phyloP scores from a whole-genome alignment of 2,888 invertebrate genomes.

The Biston betularia region DNA sequence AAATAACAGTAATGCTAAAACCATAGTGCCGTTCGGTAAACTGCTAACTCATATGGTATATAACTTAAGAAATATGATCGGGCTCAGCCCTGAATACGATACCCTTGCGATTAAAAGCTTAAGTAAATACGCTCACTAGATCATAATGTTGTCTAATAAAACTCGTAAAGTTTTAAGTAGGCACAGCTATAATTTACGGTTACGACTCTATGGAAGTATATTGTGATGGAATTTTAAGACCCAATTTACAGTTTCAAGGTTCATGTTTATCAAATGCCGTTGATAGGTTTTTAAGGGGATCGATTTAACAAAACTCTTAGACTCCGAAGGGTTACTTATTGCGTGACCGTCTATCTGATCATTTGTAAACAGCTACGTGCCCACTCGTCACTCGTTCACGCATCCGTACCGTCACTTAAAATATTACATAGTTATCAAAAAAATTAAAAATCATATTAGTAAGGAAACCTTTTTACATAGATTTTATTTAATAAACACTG shows the following conservation, averaged over 20 bases:
- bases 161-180: constrained; percentile 43
- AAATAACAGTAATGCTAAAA: constrained; percentile 36
- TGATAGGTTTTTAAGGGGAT: neutral
- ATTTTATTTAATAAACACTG: too few species aligned
- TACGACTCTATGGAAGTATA: constrained; percentile 26
- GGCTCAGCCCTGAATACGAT: constrained; percentile 49
- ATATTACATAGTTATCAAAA: too few species aligned
- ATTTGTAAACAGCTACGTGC: too few species aligned
- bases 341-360: too few species aligned
- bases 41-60: constrained; percentile 35
- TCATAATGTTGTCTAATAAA: constrained; percentile 48
- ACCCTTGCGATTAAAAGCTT: constrained; percentile 52
- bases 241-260: constrained; percentile 16
- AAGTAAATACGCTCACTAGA: constrained; percentile 51
- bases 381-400: too few species aligned
- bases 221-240: constrained; percentile 16
- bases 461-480: too few species aligned
- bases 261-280: neutral
- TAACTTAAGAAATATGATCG: constrained; percentile 57
- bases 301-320: too few species aligned
- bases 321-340: too few species aligned
- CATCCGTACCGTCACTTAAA: too few species aligned
- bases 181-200: constrained; percentile 37
- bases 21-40: constrained; percentile 15
- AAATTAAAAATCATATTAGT: too few species aligned